These are phyloP conservation scores for Dendrocincla tyrannina DNA, from an alignment of 2,797 vertebrate species.

Conservation along the genomic window DNA sequence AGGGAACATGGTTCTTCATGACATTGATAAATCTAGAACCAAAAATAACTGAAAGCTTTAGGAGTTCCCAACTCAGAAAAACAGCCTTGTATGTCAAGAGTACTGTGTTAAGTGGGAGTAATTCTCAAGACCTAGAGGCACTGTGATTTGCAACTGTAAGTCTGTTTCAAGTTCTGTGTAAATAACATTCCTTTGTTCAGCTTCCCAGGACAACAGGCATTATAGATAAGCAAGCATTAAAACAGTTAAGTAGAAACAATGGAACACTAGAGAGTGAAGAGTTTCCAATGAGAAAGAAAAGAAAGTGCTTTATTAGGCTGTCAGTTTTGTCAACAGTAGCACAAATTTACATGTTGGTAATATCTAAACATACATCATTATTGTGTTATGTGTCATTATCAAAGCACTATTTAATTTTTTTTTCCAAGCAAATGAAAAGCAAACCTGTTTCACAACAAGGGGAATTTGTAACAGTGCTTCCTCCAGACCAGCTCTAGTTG, in stretches of 20 bases:
- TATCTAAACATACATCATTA: not conserved
- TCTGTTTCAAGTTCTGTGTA: not conserved
- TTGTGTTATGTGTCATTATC: not conserved
- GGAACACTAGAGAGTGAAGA: not conserved
- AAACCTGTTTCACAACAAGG: constrained; percentile 18
- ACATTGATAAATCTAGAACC: not conserved
- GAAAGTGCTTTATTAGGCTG: not conserved
- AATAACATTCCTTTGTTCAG: not conserved
- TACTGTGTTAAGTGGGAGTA: not conserved
- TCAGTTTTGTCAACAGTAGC: not conserved
- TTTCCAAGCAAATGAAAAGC: not conserved
- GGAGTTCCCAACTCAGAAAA: not conserved
- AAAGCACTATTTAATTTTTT: not conserved
- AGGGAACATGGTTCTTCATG: not conserved
- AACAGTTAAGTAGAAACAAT: not conserved
- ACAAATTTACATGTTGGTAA: not conserved
- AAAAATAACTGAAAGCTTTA: not conserved
- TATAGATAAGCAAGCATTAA: not conserved
- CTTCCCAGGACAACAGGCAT: not conserved
- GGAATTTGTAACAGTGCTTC: constrained; percentile 31
- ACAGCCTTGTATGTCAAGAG: not conserved
- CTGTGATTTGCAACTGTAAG: not conserved
- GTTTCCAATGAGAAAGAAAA: not conserved
- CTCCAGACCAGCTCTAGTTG: not conserved
- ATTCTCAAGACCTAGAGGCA: not conserved